Conservation (phyloP, 2,113 vertebrate species). For the Micronycteris hirsuta region DNA sequence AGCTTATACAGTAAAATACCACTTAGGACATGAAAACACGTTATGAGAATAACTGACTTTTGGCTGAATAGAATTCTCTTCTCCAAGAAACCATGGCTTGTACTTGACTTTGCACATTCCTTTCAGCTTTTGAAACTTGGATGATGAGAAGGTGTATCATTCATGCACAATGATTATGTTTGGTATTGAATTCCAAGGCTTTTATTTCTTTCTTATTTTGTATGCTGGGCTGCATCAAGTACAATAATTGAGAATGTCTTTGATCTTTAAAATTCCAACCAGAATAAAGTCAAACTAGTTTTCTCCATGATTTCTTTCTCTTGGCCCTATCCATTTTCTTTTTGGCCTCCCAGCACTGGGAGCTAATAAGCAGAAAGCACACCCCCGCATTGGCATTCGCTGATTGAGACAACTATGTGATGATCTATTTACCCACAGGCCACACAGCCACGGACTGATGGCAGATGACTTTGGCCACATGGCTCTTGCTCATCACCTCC, state of each 20-base stretch:
- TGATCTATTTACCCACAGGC: background rate
- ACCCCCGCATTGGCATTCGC: no score
- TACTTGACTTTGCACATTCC: slow-evolving; percentile 32
- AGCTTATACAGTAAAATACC: background rate
- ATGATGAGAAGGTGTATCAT: background rate
- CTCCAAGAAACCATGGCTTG: slow-evolving; percentile 1
- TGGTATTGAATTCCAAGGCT: background rate
- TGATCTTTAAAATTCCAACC: background rate
- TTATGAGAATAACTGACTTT: slow-evolving; percentile 35
- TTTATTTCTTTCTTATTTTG: background rate
- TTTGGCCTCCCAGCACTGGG: background rate
- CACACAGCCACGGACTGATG: fast-evolving
- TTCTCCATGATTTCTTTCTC: background rate
- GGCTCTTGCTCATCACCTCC: background rate
- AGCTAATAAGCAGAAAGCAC: background rate
- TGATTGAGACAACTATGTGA: background rate
- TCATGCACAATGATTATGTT: background rate
- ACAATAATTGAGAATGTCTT: background rate
- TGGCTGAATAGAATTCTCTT: slow-evolving; percentile 8
- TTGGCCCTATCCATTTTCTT: background rate
- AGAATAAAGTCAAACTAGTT: background rate
- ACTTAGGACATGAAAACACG: slow-evolving; percentile 48
- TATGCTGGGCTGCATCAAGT: background rate
- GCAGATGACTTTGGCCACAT: fast-evolving
- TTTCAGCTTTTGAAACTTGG: slow-evolving; percentile 17